Evolutionary conservation across 2,113 vertebrate species (phyloP).

Genomic region (Mus musculus): DNA sequence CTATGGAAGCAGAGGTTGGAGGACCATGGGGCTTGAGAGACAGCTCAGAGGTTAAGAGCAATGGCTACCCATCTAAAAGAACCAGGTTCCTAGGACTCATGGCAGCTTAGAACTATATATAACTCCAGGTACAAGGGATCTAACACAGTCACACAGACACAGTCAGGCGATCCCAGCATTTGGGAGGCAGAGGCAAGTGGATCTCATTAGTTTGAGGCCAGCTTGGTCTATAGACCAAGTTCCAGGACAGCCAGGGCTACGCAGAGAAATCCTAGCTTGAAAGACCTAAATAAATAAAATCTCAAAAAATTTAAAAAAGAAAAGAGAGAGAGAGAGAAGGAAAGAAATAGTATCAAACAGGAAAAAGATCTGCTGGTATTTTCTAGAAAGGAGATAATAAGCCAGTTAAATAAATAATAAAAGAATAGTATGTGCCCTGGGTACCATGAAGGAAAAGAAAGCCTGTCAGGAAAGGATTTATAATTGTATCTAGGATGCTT

Average conservation of each 20-base stretch:
- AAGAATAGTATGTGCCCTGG: not conserved
- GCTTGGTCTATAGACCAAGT: not conserved
- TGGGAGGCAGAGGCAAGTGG: not conserved
- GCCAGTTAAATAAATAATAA: not conserved
- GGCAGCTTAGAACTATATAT: too few relatives aligned
- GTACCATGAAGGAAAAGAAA: not conserved
- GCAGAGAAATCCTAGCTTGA: not conserved
- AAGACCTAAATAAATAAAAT: not conserved
- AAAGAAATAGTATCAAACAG: not conserved
- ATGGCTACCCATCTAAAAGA: too few relatives aligned
- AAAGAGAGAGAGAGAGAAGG: not conserved
- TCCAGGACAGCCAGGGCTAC: not conserved
- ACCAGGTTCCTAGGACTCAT: too few relatives aligned
- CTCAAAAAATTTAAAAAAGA: not conserved
- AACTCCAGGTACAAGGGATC: too few relatives aligned
- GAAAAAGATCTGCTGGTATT: not conserved
- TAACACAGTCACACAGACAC: too few relatives aligned
- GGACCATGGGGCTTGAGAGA: too few relatives aligned
- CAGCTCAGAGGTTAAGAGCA: too few relatives aligned
- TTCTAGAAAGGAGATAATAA: not conserved
- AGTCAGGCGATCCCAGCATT: not conserved
- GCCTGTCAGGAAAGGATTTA: not conserved
- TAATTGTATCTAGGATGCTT: constrained; percentile 5
- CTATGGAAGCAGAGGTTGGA: not conserved
- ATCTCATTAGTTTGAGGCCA: not conserved